Evolutionary conservation across 2,888 invertebrate genomes (phyloP).

Genomic region (Spisula solida): DNA sequence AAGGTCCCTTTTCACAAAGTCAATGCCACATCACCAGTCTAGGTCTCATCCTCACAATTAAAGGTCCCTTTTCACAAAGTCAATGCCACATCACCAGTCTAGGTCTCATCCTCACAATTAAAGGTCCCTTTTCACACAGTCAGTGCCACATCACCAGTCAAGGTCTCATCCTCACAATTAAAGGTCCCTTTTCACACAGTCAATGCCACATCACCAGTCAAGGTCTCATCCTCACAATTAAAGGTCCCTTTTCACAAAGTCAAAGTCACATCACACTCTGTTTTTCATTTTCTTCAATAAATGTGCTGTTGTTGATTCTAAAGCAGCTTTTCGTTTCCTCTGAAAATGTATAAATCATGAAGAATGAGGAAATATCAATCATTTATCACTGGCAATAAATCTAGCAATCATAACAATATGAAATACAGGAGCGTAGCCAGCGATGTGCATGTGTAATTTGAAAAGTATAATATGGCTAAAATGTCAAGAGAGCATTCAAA

Average conservation of each 20-base stretch:
- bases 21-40: not conserved
- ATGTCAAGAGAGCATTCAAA: too few species aligned
- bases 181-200: not conserved
- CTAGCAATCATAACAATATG: too few species aligned
- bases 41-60: not conserved
- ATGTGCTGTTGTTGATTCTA: constrained; percentile 83
- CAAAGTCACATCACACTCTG: constrained; percentile 50
- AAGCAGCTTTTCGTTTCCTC: constrained; percentile 88
- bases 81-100: too few species aligned
- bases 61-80: not conserved
- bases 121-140: too few species aligned
- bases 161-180: not conserved
- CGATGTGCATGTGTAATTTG: too few species aligned
- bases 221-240: not conserved
- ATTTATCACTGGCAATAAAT: too few species aligned
- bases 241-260: not conserved
- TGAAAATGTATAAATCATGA: constrained; percentile 77
- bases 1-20: not conserved
- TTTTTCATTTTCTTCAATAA: constrained; percentile 71
- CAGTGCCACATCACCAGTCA: too few species aligned
- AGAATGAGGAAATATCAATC: too few species aligned
- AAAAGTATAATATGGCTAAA: too few species aligned
- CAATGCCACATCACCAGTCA: not conserved
- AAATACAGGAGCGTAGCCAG: too few species aligned
- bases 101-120: not conserved